A percentile compares a stretch with the other conserved stretches of the same genome.
Evolutionary conservation across 2,888 invertebrate species (phyloP).

Genomic region (Pachycephus smyrnensis): DNA sequence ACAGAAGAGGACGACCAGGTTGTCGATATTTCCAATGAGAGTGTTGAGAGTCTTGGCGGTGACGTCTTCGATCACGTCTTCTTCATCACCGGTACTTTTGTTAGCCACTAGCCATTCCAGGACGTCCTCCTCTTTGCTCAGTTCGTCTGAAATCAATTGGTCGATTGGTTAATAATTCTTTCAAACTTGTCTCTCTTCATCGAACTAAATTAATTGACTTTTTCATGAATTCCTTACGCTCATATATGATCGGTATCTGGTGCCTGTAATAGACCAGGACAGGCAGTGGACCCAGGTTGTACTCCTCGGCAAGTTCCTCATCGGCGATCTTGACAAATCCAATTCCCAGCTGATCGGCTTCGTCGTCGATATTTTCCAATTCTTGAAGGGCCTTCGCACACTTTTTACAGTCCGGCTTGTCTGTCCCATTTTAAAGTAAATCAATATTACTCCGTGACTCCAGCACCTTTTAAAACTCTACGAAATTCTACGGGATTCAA

Average conservation of each 20-base stretch:
- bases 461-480: no score
- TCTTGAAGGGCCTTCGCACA: slow-evolving; percentile 91
- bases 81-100: slow-evolving; percentile 93
- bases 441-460: slow-evolving; percentile 20
- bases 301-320: slow-evolving; percentile 90
- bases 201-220: not conserved
- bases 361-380: slow-evolving; percentile 94
- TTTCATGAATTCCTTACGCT: slow-evolving; percentile 73
- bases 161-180: no score
- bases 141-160: slow-evolving; percentile 74
- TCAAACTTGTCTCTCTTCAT: no score
- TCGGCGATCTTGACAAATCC: slow-evolving; percentile 96
- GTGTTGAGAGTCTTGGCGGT: slow-evolving; percentile 90
- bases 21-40: slow-evolving; percentile 89
- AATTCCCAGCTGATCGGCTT: slow-evolving; percentile 93
- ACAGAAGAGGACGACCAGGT: slow-evolving; percentile 94
- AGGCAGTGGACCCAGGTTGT: slow-evolving; percentile 89
- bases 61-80: slow-evolving; percentile 94
- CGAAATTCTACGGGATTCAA: no score
- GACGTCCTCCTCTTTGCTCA: slow-evolving; percentile 91
- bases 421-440: slow-evolving; percentile 71
- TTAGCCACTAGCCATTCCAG: slow-evolving; percentile 94
- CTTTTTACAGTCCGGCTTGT: slow-evolving; percentile 93
- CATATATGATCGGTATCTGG: slow-evolving; percentile 94
- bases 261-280: slow-evolving; percentile 93